phyloP scores from a whole-genome alignment of 2,113 vertebrate species.

The Pogonocichla stellata region DNA sequence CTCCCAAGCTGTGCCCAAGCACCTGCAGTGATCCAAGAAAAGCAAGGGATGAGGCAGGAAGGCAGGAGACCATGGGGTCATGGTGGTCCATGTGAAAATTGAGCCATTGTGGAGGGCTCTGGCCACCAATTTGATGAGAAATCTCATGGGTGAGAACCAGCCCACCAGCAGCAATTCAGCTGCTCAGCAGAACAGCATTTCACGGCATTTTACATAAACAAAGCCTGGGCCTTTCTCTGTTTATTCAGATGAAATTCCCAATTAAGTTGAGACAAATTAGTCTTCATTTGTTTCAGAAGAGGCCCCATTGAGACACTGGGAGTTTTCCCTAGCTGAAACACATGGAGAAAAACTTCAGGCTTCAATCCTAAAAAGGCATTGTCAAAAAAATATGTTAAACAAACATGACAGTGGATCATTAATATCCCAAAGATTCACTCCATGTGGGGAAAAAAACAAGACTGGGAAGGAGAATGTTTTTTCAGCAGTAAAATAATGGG shows the following conservation, averaged over 20 bases:
- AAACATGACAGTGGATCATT: conserved; percentile 20
- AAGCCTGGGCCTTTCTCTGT: neutral
- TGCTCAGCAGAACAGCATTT: neutral
- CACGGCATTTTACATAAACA: neutral
- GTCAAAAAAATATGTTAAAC: conserved; percentile 36
- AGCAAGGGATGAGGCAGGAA: neutral
- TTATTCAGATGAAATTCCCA: conserved; percentile 17
- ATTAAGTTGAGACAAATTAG: conserved; percentile 17
- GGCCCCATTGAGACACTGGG: neutral
- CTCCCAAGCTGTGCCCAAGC: neutral
- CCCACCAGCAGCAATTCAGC: neutral
- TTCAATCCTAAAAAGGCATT: conserved; percentile 43
- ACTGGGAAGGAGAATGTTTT: neutral
- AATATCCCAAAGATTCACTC: conserved; percentile 31
- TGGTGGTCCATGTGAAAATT: neutral
- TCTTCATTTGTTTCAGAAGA: neutral
- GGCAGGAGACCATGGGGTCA: accelerated
- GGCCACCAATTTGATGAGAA: neutral
- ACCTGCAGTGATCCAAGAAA: neutral
- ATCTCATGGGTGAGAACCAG: neutral
- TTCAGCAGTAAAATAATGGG: conserved; percentile 33
- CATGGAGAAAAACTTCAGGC: conserved; percentile 36
- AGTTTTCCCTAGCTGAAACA: conserved; percentile 28
- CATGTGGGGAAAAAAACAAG: neutral
- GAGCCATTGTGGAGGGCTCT: neutral